Evolutionary conservation across 1,140 invertebrate genomes (phyloP).

Genomic region (Trypoxylus dichotomus): DNA sequence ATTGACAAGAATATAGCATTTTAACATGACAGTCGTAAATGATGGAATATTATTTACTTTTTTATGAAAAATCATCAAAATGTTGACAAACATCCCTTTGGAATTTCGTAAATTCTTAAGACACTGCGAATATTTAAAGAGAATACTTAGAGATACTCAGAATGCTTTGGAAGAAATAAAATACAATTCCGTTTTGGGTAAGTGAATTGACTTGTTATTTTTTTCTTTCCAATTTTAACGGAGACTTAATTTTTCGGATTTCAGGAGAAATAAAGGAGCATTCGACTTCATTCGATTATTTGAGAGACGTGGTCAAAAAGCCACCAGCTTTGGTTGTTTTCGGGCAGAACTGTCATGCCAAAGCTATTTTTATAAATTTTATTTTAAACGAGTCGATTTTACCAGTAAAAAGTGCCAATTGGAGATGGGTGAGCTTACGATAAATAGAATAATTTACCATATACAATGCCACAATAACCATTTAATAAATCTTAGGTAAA

Average conservation of each 20-base stretch:
- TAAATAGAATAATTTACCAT: conserved; percentile 29
- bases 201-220: conserved; percentile 47
- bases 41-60: neutral
- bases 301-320: conserved; percentile 56
- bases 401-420: conserved; percentile 60
- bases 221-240: conserved; percentile 30
- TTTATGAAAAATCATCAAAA: neutral
- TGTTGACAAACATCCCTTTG: conserved; percentile 38
- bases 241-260: conserved; percentile 45
- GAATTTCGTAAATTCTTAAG: conserved; percentile 48
- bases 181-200: conserved; percentile 63
- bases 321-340: conserved; percentile 66
- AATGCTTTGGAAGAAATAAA: conserved; percentile 66
- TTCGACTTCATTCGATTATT: conserved; percentile 54
- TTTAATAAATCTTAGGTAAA: conserved; percentile 53
- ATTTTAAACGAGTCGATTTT: conserved; percentile 67
- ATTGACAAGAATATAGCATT: neutral
- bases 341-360: conserved; percentile 69
- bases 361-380: conserved; percentile 73
- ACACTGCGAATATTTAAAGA: conserved; percentile 48
- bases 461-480: neutral
- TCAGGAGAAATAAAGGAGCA: conserved; percentile 57
- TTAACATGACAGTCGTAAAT: neutral
- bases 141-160: conserved; percentile 69
- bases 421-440: conserved; percentile 65